Conservation (phyloP, 1,140 invertebrate genomes). For the Ceratina japonica region DNA sequence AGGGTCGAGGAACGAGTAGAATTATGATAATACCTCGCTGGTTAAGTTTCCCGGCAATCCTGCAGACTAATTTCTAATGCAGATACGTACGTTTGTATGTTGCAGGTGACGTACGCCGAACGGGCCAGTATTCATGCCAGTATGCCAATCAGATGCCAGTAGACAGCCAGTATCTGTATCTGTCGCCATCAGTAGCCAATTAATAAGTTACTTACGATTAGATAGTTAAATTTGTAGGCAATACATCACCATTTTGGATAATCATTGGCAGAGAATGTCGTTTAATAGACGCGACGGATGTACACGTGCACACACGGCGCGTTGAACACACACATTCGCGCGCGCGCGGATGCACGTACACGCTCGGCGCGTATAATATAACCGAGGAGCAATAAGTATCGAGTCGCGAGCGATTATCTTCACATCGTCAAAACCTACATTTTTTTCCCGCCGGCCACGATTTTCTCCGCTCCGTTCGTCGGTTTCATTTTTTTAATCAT, state of each 20-base stretch:
- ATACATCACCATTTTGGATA: constrained; percentile 28
- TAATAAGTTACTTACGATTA: constrained; percentile 67
- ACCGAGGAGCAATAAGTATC: constrained; percentile 42
- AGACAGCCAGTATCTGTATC: constrained; percentile 70
- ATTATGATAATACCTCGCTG: constrained; percentile 45
- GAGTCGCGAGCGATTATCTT: constrained; percentile 34
- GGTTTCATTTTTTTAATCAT: background rate
- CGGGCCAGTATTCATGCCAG: constrained; percentile 79
- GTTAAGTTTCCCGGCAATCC: constrained; percentile 36
- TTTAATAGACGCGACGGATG: constrained; percentile 2
- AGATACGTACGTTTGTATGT: constrained; percentile 63
- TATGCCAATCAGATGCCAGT: constrained; percentile 76
- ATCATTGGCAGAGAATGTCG: constrained; percentile 18
- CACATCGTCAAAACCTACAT: background rate
- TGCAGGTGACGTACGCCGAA: constrained; percentile 71
- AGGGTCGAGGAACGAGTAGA: constrained; percentile 28
- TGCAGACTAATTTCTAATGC: constrained; percentile 50
- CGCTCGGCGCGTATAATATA: background rate
- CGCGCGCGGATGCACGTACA: background rate
- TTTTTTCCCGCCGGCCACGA: background rate
- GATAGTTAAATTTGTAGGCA: constrained; percentile 66
- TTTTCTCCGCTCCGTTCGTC: constrained; percentile 9
- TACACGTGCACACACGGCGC: background rate
- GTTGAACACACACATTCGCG: background rate
- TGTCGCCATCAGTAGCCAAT: constrained; percentile 68